phyloP scores from a whole-genome alignment of 1,140 invertebrate genomes.

The Drosophila erecta region DNA sequence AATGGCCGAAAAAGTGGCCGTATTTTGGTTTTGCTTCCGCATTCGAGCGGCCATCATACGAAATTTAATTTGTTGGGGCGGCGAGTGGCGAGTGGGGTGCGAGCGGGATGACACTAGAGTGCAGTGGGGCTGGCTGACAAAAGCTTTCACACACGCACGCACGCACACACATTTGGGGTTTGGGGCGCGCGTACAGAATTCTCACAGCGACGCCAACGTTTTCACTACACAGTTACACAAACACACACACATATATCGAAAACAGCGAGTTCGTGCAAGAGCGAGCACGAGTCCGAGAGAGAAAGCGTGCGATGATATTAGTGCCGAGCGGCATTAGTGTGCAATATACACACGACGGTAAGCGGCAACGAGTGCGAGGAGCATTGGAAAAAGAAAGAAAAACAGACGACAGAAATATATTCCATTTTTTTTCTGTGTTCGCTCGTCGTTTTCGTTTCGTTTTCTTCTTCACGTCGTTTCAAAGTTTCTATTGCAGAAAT shows the following conservation, averaged over 20 bases:
- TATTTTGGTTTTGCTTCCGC: slow-evolving; percentile 70
- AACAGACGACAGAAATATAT: slow-evolving; percentile 82
- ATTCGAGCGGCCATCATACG: slow-evolving; percentile 55
- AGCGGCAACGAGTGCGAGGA: slow-evolving; percentile 77
- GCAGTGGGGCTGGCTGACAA: slow-evolving; percentile 38
- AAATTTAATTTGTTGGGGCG: slow-evolving; percentile 55
- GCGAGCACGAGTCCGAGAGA: slow-evolving; percentile 45
- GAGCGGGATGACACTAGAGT: slow-evolving; percentile 18
- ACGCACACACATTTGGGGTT: slow-evolving; percentile 28
- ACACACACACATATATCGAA: slow-evolving; percentile 17
- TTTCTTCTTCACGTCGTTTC: slow-evolving; percentile 84
- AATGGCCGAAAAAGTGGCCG: slow-evolving; percentile 28
- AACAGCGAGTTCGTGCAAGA: slow-evolving; percentile 36
- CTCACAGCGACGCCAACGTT: slow-evolving; percentile 30
- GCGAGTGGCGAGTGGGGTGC: slow-evolving; percentile 33
- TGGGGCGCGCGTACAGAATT: slow-evolving; percentile 56
- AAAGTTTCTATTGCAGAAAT: slow-evolving; percentile 84
- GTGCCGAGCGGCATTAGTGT: slow-evolving; percentile 62
- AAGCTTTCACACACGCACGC: slow-evolving; percentile 48
- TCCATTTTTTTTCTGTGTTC: slow-evolving; percentile 79
- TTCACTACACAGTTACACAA: slow-evolving; percentile 24
- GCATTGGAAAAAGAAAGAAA: slow-evolving; percentile 84
- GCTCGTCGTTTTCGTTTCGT: slow-evolving; percentile 72
- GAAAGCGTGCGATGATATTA: slow-evolving; percentile 45
- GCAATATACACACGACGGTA: slow-evolving; percentile 71